These are phyloP conservation scores for Neosalanx taihuensis DNA, from an alignment of 2,797 vertebrate species.

Conservation along the genomic window DNA sequence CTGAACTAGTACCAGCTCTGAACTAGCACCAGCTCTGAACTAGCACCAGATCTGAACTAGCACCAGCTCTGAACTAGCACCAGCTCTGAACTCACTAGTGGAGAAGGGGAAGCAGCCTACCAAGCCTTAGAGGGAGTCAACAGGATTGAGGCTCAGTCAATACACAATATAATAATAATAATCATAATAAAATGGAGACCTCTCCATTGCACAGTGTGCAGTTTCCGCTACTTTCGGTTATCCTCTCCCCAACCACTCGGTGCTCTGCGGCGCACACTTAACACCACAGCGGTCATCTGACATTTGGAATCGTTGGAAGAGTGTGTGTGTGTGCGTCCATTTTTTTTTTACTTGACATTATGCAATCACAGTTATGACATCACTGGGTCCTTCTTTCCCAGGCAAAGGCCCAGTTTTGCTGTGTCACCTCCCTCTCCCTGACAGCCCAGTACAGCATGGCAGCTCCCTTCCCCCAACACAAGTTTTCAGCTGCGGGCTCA, in stretches of 20 bases:
- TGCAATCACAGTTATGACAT: too few species aligned
- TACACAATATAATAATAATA: too few species aligned
- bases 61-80: slow-evolving; percentile 22
- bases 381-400: too few species aligned
- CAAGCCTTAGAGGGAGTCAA: too few species aligned
- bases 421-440: background rate
- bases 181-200: too few species aligned
- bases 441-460: slow-evolving; percentile 5
- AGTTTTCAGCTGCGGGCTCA: slow-evolving; percentile 50
- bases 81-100: too few species aligned
- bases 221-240: background rate
- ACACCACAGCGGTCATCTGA: background rate
- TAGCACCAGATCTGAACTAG: background rate
- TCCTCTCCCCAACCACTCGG: background rate
- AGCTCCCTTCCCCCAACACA: slow-evolving; percentile 22
- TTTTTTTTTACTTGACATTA: too few species aligned
- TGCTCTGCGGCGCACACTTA: background rate
- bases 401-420: background rate
- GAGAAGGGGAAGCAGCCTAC: too few species aligned
- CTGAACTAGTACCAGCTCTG: too few species aligned
- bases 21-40: slow-evolving; percentile 28
- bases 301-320: background rate
- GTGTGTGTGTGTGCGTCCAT: too few species aligned
- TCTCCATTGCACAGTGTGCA: too few species aligned
- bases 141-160: background rate